Percentiles rank a stretch among this genome's conserved stretches.
phyloP scores from a whole-genome alignment of 2,888 invertebrate genomes.

The Alentia gelatinosa region DNA sequence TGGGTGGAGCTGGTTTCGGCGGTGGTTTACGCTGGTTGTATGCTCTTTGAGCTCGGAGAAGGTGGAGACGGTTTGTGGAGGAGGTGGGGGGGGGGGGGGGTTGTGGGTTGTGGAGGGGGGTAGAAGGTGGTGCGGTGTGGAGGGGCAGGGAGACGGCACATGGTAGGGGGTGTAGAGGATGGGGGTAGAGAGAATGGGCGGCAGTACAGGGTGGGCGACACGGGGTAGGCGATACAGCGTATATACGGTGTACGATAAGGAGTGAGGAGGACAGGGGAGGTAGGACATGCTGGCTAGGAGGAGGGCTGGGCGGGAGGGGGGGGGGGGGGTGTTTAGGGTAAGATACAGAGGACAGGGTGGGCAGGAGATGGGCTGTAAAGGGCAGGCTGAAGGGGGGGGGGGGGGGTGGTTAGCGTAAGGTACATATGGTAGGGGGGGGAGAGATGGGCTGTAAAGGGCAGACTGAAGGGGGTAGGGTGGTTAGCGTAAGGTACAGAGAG shows the following conservation, averaged over 20 bases:
- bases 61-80: background rate
- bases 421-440: background rate
- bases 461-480: background rate
- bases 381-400: background rate
- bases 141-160: background rate
- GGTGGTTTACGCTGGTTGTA: too few species aligned
- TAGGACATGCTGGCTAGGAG: background rate
- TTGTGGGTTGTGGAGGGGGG: background rate
- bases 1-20: background rate
- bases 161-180: background rate
- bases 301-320: background rate
- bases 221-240: too few species aligned
- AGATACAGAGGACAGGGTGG: too few species aligned
- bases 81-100: background rate
- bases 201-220: too few species aligned
- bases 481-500: background rate
- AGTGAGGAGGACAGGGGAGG: too few species aligned
- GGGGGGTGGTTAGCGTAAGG: background rate
- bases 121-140: background rate
- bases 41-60: background rate
- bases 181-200: background rate
- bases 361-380: background rate
- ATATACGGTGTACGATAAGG: too few species aligned
- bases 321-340: background rate
- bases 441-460: background rate